Percentiles rank a stretch among this genome's conserved stretches.
These are phyloP conservation scores for Drosophila quinaria DNA, from an alignment of 2,888 invertebrate species.

Conservation along the genomic window DNA sequence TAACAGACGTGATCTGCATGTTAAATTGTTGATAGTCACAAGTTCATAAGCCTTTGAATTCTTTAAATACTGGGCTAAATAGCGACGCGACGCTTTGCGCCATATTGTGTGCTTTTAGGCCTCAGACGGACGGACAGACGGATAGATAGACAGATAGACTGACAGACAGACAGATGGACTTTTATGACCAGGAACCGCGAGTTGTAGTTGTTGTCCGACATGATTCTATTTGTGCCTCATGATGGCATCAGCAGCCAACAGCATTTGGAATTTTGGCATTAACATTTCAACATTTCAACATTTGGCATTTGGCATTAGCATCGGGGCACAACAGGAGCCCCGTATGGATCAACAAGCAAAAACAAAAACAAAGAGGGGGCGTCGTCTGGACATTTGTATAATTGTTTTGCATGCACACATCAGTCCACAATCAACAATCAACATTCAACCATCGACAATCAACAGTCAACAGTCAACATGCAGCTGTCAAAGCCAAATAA, in stretches of 20 bases:
- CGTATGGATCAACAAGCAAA: neutral
- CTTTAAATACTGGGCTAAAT: neutral
- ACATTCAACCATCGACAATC: constrained; percentile 26
- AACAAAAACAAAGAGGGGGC: neutral
- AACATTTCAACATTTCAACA: constrained; percentile 3
- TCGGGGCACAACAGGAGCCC: constrained; percentile 10
- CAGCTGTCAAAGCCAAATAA: constrained; percentile 48
- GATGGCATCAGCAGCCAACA: constrained; percentile 12
- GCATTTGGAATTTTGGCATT: constrained; percentile 26
- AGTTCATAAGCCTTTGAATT: neutral
- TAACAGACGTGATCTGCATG: too few species aligned
- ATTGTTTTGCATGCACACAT: constrained; percentile 42
- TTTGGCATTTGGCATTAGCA: constrained; percentile 24
- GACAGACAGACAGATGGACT: constrained; percentile 33
- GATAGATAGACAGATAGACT: neutral
- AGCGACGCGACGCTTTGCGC: constrained; percentile 4
- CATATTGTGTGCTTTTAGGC: constrained; percentile 53
- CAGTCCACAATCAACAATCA: constrained; percentile 28
- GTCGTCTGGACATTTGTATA: constrained; percentile 37
- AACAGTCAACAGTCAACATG: constrained; percentile 32
- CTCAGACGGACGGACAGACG: constrained; percentile 29
- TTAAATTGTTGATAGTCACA: too few species aligned
- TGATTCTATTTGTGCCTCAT: constrained; percentile 50
- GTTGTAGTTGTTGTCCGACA: constrained; percentile 35
- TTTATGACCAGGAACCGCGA: constrained; percentile 56